phyloP scores from a whole-genome alignment of 23 tunicate species.

The Oikopleura dioica region DNA sequence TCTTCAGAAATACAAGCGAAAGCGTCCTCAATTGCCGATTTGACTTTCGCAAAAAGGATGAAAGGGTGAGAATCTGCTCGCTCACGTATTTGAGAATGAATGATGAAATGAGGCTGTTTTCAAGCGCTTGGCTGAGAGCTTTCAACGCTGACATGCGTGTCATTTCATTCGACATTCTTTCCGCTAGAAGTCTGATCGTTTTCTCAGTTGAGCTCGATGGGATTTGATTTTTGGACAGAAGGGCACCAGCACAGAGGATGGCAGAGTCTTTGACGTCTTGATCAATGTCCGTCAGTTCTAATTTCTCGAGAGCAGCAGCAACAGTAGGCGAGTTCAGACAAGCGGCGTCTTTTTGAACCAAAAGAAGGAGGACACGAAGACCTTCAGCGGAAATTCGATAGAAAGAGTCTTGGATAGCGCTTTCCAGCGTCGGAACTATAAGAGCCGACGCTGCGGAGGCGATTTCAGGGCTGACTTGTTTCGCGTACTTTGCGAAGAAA shows the following conservation, averaged over 20 bases:
- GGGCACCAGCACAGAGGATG: constrained; percentile 77
- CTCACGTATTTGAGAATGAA: constrained; percentile 27
- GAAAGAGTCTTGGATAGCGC: constrained; percentile 44
- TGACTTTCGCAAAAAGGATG: constrained; percentile 73
- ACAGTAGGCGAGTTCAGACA: constrained; percentile 22
- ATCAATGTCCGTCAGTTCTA: constrained; percentile 68
- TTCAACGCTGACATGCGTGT: constrained; percentile 63
- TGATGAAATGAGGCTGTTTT: constrained; percentile 18
- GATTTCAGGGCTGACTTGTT: neutral
- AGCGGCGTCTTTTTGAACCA: constrained; percentile 27
- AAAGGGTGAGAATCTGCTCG: constrained; percentile 34
- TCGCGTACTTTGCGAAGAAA: neutral
- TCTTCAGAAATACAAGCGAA: constrained; percentile 53
- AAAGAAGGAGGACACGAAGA: constrained; percentile 45
- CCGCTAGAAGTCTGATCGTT: constrained; percentile 49
- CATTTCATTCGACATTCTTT: constrained; percentile 60
- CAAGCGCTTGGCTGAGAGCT: constrained; percentile 21
- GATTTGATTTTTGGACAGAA: constrained; percentile 22
- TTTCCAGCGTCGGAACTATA: constrained; percentile 36
- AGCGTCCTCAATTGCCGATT: constrained; percentile 50
- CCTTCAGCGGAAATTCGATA: constrained; percentile 84
- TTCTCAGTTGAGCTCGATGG: constrained; percentile 12
- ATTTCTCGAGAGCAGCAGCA: constrained; percentile 37
- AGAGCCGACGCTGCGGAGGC: neutral
- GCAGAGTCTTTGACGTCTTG: constrained; percentile 93